These are phyloP conservation scores for Spea bombifrons DNA, from an alignment of 2,113 vertebrate species.

Conservation along the genomic window DNA sequence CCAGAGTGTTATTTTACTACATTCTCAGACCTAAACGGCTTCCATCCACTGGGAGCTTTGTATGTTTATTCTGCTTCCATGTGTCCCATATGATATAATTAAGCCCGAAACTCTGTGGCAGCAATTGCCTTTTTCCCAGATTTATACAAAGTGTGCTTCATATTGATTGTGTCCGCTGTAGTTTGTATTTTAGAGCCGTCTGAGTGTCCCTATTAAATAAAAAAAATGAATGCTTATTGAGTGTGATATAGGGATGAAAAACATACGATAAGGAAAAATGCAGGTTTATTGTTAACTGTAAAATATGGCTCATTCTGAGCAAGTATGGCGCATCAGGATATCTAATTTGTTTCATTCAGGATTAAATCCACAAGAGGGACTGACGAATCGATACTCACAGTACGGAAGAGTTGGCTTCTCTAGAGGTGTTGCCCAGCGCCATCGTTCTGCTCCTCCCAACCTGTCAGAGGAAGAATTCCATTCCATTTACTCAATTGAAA, in stretches of 20 bases:
- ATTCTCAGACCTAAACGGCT: not conserved
- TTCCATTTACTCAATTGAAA: conserved; percentile 66
- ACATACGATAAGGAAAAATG: too few relatives aligned
- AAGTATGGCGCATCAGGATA: not conserved
- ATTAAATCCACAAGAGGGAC: conserved; percentile 56
- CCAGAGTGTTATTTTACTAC: conserved; percentile 2
- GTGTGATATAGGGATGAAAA: too few relatives aligned
- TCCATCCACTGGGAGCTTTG: not conserved
- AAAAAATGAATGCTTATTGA: not conserved
- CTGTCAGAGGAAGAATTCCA: conserved; percentile 74
- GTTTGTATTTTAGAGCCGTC: not conserved
- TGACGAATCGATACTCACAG: conserved; percentile 15
- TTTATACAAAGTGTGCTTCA: not conserved
- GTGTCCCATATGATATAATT: not conserved
- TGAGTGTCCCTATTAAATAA: not conserved
- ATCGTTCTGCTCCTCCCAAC: conserved; percentile 64
- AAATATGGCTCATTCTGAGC: too few relatives aligned
- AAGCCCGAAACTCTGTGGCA: not conserved
- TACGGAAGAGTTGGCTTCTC: conserved; percentile 67
- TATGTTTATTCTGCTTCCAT: not conserved
- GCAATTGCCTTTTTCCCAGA: not conserved
- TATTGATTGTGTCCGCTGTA: not conserved
- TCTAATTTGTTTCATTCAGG: conserved; percentile 22
- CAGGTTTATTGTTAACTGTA: too few relatives aligned
- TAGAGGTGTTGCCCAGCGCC: conserved; percentile 55